Conservation (phyloP, 2,113 vertebrate genomes). For the Dromas ardeola region DNA sequence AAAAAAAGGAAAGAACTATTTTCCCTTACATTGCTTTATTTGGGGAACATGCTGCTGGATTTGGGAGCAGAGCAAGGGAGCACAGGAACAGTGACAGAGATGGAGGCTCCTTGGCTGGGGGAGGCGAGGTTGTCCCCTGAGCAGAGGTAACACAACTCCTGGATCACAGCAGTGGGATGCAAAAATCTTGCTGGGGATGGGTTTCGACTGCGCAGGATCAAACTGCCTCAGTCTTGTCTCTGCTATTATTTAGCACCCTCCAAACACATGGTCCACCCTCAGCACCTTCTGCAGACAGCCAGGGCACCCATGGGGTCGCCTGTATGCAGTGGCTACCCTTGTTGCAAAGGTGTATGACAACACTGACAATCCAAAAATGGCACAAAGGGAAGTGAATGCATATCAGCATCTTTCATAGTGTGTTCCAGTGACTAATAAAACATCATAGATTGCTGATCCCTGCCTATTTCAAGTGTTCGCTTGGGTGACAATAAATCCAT, state of each 20-base stretch:
- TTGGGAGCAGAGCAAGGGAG: neutral
- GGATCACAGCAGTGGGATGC: neutral
- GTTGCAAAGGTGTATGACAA: neutral
- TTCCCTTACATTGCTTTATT: neutral
- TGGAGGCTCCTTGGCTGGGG: neutral
- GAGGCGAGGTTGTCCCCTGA: rapidly evolving
- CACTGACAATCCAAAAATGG: neutral
- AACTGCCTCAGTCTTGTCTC: neutral
- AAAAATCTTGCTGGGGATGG: neutral
- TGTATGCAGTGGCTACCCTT: neutral
- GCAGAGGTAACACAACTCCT: neutral
- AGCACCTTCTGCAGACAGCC: neutral
- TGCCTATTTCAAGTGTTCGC: neutral
- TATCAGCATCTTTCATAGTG: neutral
- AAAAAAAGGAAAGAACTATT: neutral
- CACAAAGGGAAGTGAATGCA: neutral
- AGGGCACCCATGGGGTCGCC: too few relatives aligned
- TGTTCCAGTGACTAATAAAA: neutral
- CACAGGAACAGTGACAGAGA: neutral
- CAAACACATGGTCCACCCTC: neutral
- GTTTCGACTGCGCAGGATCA: neutral
- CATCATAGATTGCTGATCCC: neutral
- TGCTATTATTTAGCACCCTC: neutral
- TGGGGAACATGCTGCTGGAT: neutral
- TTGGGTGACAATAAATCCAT: neutral